phyloP scores from a whole-genome alignment of 2,113 vertebrate species.

The Pachyramphus minor region DNA sequence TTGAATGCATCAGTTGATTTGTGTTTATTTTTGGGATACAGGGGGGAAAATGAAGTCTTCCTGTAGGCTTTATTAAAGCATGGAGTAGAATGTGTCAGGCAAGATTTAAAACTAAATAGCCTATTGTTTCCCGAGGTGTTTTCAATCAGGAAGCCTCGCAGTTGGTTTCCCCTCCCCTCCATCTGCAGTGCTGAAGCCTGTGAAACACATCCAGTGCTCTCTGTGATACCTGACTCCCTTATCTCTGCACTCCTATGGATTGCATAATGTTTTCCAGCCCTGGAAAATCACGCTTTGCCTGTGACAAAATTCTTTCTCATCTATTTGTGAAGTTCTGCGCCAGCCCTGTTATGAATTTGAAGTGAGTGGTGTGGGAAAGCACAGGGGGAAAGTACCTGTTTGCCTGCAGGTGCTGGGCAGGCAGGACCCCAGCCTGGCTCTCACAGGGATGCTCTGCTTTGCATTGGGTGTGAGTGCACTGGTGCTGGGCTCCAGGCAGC shows the following conservation, averaged over 20 bases:
- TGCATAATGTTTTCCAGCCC: background rate
- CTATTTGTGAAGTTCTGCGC: background rate
- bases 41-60: background rate
- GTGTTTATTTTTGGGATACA: conserved; percentile 28
- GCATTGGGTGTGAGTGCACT: fast-evolving
- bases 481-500: background rate
- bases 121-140: conserved; percentile 21
- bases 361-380: background rate
- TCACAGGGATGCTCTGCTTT: background rate
- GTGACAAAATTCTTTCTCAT: background rate
- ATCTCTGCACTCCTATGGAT: background rate
- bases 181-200: background rate
- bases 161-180: background rate
- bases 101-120: conserved; percentile 7
- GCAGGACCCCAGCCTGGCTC: background rate
- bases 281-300: background rate
- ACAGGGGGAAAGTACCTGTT: fast-evolving
- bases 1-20: background rate
- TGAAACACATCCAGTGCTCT: background rate
- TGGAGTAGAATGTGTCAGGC: conserved; percentile 27
- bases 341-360: fast-evolving
- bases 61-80: conserved; percentile 24
- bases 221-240: background rate
- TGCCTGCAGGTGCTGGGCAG: background rate
- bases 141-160: background rate